These are phyloP conservation scores for Heliconius hewitsoni DNA, from an alignment of 1,140 invertebrate species.

Conservation along the genomic window DNA sequence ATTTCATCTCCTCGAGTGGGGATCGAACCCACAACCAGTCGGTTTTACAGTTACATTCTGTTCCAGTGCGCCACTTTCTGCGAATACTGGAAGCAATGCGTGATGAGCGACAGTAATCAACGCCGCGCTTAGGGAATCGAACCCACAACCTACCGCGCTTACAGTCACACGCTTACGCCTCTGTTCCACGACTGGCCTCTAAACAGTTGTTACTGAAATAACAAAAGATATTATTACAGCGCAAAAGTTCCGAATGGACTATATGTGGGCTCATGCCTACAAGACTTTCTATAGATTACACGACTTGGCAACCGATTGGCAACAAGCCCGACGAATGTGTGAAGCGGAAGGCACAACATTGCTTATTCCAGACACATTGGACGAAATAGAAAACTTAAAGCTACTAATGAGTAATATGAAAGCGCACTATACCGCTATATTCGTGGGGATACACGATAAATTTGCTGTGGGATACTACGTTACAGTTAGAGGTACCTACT, in stretches of 20 bases:
- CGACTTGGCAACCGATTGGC: conserved; percentile 58
- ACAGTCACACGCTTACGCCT: too few species aligned
- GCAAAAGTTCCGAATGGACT: conserved; percentile 63
- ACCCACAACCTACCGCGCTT: too few species aligned
- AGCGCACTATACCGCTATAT: conserved; percentile 59
- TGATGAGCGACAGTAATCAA: too few species aligned
- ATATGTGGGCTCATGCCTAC: conserved; percentile 62
- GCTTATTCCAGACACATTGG: conserved; percentile 54
- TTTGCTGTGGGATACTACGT: conserved; percentile 58
- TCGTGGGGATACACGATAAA: conserved; percentile 61
- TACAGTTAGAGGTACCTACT: conserved; percentile 51
- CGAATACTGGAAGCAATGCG: too few species aligned
- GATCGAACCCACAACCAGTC: too few species aligned
- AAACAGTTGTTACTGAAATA: neutral
- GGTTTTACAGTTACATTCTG: too few species aligned
- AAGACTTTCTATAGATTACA: conserved; percentile 61
- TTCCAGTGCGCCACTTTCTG: too few species aligned
- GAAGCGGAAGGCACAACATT: conserved; percentile 61
- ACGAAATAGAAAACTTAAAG: conserved; percentile 65
- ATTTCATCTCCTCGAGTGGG: too few species aligned
- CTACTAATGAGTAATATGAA: conserved; percentile 66
- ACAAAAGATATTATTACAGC: conserved; percentile 35
- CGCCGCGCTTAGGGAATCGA: too few species aligned
- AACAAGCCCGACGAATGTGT: conserved; percentile 59
- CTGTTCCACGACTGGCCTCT: too few species aligned